Evolutionary conservation across 30 jellyfish, hydroid and myxozoan genomes (phyloP), one percentile per base, ranked within the genome.

Genomic region (Chrysaora quinquecirrha): DNA sequence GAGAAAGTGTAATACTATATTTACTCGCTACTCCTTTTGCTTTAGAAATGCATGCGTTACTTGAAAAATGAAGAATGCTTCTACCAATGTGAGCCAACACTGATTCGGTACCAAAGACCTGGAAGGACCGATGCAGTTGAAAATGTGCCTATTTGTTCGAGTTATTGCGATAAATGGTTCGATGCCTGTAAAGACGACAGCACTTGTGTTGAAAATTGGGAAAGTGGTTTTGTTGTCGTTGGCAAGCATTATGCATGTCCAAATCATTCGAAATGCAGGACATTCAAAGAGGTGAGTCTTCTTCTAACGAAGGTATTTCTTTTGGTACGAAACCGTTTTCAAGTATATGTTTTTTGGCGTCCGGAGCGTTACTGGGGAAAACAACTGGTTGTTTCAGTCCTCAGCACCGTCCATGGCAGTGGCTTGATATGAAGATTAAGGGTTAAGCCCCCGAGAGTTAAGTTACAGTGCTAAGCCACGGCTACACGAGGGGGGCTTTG

Each of bases 131-230:
- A 80, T 80, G 84, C 85, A 0, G 87, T 73, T 24, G 30, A 22
- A 23, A 47, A 47, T 22, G 95, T 84, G 71, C 95, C 95, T 1
- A 73, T 84, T 16, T 84, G 95, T 83, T 62, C 88, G 23, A 50
- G 30, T 34, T 73, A 71, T 23, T 84, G 95, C 24, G 83, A 73
- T 35, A 46, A 70, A 21, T 84, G 95, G 95, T 84, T 71, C 23
- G 87, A 84, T 20, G 95, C 95, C 0, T 84, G 95, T 85, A 84
- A 84, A 62, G 77, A 84, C 33, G 95, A 84, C 48, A 43, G 66
- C 38, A 84, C 85, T 0, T 84, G 95, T 73, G 95, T 84, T 4
- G 84, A 60, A 38, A 73, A 84, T 31, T 64, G 85, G 87, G 83
- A 50, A 2, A 28, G 81, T 22, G 95, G 80, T 28, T 84, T 69